Base-by-base conservation (phyloP, 2,888 invertebrate genomes). In the Drosophila demipolita region DNA sequence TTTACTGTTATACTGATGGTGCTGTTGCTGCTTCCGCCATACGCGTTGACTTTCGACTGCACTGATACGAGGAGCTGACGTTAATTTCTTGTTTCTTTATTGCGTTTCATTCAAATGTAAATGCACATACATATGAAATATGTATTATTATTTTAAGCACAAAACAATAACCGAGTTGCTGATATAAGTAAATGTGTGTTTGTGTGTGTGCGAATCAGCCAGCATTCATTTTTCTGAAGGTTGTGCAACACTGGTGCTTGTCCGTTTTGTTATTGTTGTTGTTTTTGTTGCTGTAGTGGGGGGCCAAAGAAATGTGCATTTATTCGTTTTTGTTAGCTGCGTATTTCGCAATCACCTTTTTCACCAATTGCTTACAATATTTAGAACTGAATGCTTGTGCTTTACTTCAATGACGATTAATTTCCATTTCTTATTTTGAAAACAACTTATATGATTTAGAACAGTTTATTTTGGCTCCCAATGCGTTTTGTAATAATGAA, bases 321-420 rank as follows among this genome's bases (percentile, higher is more conserved):
- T 52, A 74, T 66, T 66, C 61, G 61, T 55, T 69, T 45, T 61
- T 59, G 64, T 63, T 78, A 57, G 48, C 61, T 68, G 64, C 58
- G 58, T 73, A 85, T 85, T 85, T 89, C 85, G 85, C 85, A 85
- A 85, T 85, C 90, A 82, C 72, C 17, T 15, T 72, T 87, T 76
- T 63, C 55, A 57, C 23, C 7, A 20, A 54, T 64, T 45, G 36
- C 65, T 77, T 55, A 73, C 63, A 63, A 50, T 26, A 45, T 64
- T 63, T 40, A 38, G 1, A 48, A 59, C 23, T 53, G 7, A 45
- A 50, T 9, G 15, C 15, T 20, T 42, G 17, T 50, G 12, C 52
- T 32, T 40, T 59, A n/a, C 9, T n/a, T 35, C n/a, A 12, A 35
- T 2, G 7, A 20, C 3, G 12, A 20, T 38, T 38, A 42, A 32